Evolutionary conservation across 1,140 invertebrate species (phyloP).

Genomic region (Pogonomyrmex californicus): DNA sequence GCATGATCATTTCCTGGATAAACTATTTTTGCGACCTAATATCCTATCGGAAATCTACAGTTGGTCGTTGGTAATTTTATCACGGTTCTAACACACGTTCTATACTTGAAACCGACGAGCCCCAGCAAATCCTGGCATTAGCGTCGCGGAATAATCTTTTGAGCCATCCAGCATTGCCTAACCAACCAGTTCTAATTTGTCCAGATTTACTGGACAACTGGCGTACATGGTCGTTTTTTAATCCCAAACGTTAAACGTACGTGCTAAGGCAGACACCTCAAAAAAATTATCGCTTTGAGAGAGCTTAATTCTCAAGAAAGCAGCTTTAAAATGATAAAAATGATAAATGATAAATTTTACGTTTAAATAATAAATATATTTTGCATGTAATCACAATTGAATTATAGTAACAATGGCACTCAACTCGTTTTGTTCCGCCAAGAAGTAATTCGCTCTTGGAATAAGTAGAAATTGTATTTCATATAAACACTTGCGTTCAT

Average conservation of each 20-base stretch:
- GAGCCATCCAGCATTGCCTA: constrained; percentile 73
- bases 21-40: constrained; percentile 32
- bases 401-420: not conserved
- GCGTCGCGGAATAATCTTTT: constrained; percentile 81
- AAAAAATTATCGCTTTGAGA: not conserved
- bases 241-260: constrained; percentile 12
- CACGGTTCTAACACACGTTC: constrained; percentile 66
- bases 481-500: constrained; percentile 24
- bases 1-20: constrained; percentile 60
- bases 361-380: not conserved
- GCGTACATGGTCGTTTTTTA: constrained; percentile 31
- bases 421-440: not conserved
- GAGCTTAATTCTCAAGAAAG: not conserved
- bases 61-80: constrained; percentile 68
- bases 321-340: not conserved
- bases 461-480: constrained; percentile 36
- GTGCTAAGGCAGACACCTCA: not conserved
- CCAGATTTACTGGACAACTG: constrained; percentile 46
- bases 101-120: constrained; percentile 15
- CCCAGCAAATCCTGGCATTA: constrained; percentile 75
- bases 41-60: constrained; percentile 33
- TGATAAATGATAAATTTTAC: too few species aligned
- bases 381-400: not conserved
- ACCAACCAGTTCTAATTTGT: constrained; percentile 74
- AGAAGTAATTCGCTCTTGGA: not conserved